Percentiles rank a stretch among this genome's conserved stretches.
phyloP scores from a whole-genome alignment of 1,140 invertebrate genomes.

The Zaprionus capensis region DNA sequence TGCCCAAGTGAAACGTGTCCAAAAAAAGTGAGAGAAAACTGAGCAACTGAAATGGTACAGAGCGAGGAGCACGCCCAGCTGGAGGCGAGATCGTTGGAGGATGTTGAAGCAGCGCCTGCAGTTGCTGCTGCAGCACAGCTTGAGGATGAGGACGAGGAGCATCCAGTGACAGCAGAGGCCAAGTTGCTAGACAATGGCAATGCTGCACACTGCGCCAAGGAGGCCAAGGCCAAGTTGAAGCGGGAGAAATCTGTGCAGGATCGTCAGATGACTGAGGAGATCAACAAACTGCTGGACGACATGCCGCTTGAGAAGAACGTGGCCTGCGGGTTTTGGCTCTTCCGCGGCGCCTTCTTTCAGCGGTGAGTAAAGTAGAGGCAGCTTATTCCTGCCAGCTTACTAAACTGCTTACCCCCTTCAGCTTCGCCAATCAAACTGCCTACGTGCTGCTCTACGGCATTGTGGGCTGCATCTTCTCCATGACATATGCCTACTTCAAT shows the following conservation, averaged over 20 bases:
- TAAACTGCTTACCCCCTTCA: conserved; percentile 33
- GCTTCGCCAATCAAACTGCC: conserved; percentile 90
- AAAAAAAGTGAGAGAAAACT: background rate
- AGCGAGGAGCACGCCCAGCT: conserved; percentile 49
- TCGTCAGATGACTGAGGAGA: conserved; percentile 77
- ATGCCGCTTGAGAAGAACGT: conserved; percentile 87
- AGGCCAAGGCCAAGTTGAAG: conserved; percentile 56
- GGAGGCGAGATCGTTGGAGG: conserved; percentile 35
- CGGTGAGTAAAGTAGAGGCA: conserved; percentile 49
- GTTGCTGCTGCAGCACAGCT: background rate
- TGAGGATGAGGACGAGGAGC: conserved; percentile 35
- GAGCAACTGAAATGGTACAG: conserved; percentile 54
- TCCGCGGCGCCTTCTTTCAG: conserved; percentile 86
- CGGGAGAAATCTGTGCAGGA: conserved; percentile 68
- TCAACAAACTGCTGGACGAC: conserved; percentile 85
- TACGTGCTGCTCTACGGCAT: conserved; percentile 91
- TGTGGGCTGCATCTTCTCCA: conserved; percentile 90
- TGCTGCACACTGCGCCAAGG: conserved; percentile 30
- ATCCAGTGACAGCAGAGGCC: conserved; percentile 30
- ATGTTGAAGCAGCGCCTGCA: conserved; percentile 25
- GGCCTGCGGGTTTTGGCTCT: conserved; percentile 87
- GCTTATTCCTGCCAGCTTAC: background rate
- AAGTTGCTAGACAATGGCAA: conserved; percentile 72
- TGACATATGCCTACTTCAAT: conserved; percentile 91
- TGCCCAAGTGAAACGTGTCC: conserved; percentile 19